Evolutionary conservation across 2,888 invertebrate genomes (phyloP).

Genomic region (Nezara viridula): DNA sequence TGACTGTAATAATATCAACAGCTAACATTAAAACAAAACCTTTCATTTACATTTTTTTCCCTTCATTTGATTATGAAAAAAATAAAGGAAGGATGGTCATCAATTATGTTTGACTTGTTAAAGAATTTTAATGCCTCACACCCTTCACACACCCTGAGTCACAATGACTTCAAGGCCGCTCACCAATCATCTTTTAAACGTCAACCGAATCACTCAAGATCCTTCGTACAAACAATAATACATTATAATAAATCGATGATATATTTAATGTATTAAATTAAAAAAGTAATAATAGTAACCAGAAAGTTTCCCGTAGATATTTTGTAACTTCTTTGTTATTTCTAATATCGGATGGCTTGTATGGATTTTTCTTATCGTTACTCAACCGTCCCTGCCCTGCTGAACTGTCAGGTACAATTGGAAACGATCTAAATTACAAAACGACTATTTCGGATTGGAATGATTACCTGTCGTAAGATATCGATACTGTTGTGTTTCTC

Average conservation of each 20-base stretch:
- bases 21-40: too few species aligned
- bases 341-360: neutral
- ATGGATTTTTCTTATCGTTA: neutral
- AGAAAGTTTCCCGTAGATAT: neutral
- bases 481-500: neutral
- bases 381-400: neutral
- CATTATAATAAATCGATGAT: too few species aligned
- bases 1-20: too few species aligned
- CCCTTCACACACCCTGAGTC: neutral
- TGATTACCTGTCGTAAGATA: constrained; percentile 17
- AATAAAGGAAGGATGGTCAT: neutral
- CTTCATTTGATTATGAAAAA: too few species aligned
- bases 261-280: too few species aligned
- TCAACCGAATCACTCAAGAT: neutral
- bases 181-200: neutral
- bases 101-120: neutral
- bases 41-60: too few species aligned
- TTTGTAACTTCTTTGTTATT: neutral
- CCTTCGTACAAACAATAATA: too few species aligned
- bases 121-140: neutral
- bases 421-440: constrained; percentile 13
- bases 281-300: neutral
- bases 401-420: constrained; percentile 17
- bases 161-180: neutral
- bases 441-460: neutral